phyloP scores from a whole-genome alignment of 2,113 vertebrate species.

The Chionis minor region DNA sequence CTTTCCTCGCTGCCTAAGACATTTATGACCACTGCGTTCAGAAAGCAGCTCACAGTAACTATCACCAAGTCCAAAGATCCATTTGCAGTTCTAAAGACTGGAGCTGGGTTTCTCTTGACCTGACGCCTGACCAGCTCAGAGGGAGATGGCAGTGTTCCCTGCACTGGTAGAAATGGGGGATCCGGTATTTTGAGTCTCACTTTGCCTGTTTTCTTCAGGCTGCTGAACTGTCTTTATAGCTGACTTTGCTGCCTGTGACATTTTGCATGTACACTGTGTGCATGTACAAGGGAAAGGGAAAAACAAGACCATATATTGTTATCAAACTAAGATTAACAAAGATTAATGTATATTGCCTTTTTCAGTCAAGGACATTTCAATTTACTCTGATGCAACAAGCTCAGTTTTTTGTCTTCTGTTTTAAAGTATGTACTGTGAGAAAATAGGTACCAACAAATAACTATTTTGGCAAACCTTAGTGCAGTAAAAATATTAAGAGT shows the following conservation, averaged over 20 bases:
- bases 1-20: not conserved
- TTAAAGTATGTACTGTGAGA: not conserved
- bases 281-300: not conserved
- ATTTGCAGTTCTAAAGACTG: not conserved
- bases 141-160: not conserved
- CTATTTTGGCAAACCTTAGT: conserved; percentile 18
- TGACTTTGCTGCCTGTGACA: not conserved
- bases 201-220: not conserved
- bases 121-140: not conserved
- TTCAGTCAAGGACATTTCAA: conserved; percentile 1
- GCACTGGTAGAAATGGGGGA: not conserved
- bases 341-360: not conserved
- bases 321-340: conserved; percentile 10
- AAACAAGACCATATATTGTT: not conserved
- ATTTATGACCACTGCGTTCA: not conserved
- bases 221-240: not conserved
- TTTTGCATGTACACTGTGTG: not conserved
- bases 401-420: not conserved
- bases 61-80: not conserved
- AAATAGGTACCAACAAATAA: conserved; percentile 41
- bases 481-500: not conserved
- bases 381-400: not conserved
- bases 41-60: not conserved
- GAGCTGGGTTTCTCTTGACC: not conserved
- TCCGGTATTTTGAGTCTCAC: not conserved